Evolutionary conservation across 2,888 invertebrate species (phyloP).

Genomic region (Monopis laevigella): DNA sequence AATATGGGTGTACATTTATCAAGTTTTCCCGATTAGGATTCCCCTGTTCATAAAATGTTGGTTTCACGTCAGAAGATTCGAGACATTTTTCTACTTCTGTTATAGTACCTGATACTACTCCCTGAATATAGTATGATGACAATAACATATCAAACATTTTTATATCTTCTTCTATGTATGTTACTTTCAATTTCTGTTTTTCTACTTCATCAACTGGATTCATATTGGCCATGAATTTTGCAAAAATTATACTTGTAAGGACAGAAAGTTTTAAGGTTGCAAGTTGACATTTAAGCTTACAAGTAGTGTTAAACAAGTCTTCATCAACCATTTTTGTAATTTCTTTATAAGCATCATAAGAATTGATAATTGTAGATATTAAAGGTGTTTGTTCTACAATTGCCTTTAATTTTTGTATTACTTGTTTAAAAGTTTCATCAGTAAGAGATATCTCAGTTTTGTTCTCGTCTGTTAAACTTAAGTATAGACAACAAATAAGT

Average conservation of each 20-base stretch:
- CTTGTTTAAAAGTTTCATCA: slow-evolving; percentile 15
- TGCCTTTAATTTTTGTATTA: slow-evolving; percentile 23
- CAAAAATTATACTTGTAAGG: slow-evolving; percentile 62
- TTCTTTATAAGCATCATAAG: slow-evolving; percentile 25
- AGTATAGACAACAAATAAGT: slow-evolving; percentile 30
- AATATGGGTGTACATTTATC: slow-evolving; percentile 56
- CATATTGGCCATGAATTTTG: slow-evolving; percentile 68
- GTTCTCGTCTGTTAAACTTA: slow-evolving; percentile 17
- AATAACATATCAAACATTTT: slow-evolving; percentile 64
- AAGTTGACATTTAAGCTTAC: background rate
- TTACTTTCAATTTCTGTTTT: slow-evolving; percentile 76
- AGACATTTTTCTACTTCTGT: slow-evolving; percentile 28
- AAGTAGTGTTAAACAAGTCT: background rate
- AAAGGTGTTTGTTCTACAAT: slow-evolving; percentile 24
- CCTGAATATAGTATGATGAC: slow-evolving; percentile 66
- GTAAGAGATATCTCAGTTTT: slow-evolving; percentile 10
- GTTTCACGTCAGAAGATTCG: slow-evolving; percentile 30
- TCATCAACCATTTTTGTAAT: background rate
- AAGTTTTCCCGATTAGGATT: slow-evolving; percentile 26
- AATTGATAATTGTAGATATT: slow-evolving; percentile 26
- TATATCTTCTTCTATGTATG: slow-evolving; percentile 76
- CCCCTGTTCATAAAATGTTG: slow-evolving; percentile 26
- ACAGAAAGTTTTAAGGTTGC: slow-evolving; percentile 32
- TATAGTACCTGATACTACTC: slow-evolving; percentile 39
- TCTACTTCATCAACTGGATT: slow-evolving; percentile 85